Percentiles rank a stretch among this genome's conserved stretches.
phyloP scores from a whole-genome alignment of 1,140 invertebrate species.

The Bactericera cockerelli region DNA sequence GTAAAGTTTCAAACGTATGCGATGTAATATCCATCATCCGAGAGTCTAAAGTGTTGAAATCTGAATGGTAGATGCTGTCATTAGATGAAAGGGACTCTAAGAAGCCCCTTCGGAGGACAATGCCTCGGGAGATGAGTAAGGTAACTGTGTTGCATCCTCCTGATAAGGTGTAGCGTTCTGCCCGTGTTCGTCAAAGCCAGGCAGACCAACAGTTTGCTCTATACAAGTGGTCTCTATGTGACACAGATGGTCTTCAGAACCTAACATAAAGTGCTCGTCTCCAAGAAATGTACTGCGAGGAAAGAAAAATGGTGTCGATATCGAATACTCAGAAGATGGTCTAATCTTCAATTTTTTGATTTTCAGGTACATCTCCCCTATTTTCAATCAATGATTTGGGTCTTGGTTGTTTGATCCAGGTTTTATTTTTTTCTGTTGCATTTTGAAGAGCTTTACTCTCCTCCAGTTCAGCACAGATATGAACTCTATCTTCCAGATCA shows the following conservation, averaged over 20 bases:
- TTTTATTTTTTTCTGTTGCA: neutral
- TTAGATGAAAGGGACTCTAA: neutral
- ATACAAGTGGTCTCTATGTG: neutral
- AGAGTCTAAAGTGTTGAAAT: neutral
- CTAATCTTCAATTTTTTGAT: neutral
- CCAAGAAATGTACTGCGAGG: neutral
- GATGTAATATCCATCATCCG: neutral
- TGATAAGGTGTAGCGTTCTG: neutral
- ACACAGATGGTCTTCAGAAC: too few relatives aligned
- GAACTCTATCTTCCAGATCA: neutral
- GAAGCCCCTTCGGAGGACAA: neutral
- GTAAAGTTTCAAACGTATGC: neutral
- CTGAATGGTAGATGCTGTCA: neutral
- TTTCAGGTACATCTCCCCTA: neutral
- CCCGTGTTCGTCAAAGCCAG: neutral
- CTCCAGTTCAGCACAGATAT: neutral
- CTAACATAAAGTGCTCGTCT: too few relatives aligned
- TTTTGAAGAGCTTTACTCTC: neutral
- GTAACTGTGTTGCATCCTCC: neutral
- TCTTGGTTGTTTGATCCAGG: neutral
- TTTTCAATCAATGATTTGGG: slow-evolving; percentile 1
- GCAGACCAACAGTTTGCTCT: slow-evolving; percentile 1
- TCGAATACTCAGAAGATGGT: neutral
- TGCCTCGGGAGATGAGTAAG: neutral
- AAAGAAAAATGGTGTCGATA: neutral